Evolutionary conservation across 1,140 invertebrate species (phyloP).

Genomic region (Caenorhabditis tropicalis): DNA sequence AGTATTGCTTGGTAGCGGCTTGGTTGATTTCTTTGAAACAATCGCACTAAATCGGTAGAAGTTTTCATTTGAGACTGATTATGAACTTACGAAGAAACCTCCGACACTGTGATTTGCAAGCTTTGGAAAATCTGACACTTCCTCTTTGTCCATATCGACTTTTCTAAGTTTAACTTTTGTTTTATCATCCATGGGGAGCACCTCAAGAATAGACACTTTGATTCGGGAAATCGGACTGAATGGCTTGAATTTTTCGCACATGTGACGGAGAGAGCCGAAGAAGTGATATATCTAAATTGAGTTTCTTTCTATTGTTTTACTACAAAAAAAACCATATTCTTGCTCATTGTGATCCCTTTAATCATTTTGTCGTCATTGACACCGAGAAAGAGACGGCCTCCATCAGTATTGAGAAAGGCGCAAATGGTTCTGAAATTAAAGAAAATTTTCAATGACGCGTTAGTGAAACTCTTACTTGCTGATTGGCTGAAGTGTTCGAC

Average conservation of each 20-base stretch:
- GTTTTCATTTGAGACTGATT: background rate
- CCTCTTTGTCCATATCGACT: background rate
- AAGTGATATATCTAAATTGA: constrained; percentile 41
- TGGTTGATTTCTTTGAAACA: constrained; percentile 12
- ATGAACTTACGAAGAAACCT: background rate
- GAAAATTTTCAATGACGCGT: background rate
- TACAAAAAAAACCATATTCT: constrained; percentile 28
- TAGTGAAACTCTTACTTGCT: constrained; percentile 30
- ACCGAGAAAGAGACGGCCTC: constrained; percentile 33
- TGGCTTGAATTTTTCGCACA: constrained; percentile 36
- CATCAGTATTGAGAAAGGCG: constrained; percentile 49
- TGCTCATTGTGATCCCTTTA: constrained; percentile 46
- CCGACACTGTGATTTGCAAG: background rate
- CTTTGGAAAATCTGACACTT: background rate
- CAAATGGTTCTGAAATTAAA: constrained; percentile 47
- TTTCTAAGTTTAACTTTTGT: background rate
- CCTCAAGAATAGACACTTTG: constrained; percentile 17
- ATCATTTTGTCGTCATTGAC: constrained; percentile 37
- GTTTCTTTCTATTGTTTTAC: no score
- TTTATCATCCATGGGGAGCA: background rate
- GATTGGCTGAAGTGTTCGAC: constrained; percentile 48
- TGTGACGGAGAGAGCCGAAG: constrained; percentile 21
- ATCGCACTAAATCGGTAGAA: constrained; percentile 5
- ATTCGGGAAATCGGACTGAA: constrained; percentile 12
- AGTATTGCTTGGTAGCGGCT: background rate